These are phyloP conservation scores for Lasioglossum villosulum DNA, from an alignment of 2,888 invertebrate genomes.

Conservation along the genomic window DNA sequence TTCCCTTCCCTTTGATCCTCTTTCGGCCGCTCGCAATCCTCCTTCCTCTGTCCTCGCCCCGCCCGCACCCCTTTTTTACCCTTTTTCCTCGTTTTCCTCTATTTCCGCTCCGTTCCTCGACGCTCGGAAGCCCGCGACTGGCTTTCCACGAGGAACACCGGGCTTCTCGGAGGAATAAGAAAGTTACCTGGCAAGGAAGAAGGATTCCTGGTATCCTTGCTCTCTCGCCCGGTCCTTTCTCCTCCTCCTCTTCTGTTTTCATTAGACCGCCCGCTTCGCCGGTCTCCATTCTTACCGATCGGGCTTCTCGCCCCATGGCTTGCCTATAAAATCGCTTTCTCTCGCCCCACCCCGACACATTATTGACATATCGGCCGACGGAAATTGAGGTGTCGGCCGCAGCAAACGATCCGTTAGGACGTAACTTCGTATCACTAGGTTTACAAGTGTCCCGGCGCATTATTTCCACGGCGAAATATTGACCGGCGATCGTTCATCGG, in stretches of 20 bases:
- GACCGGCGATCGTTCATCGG: constrained; percentile 50
- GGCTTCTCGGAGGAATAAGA: constrained; percentile 50
- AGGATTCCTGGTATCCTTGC: constrained; percentile 21
- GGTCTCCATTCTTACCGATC: constrained; percentile 46
- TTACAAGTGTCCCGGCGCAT: constrained; percentile 36
- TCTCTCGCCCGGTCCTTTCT: not conserved
- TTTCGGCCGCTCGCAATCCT: constrained; percentile 36
- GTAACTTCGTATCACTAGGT: constrained; percentile 55
- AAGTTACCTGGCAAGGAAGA: constrained; percentile 37
- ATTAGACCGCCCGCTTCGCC: constrained; percentile 52
- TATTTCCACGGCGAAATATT: constrained; percentile 59
- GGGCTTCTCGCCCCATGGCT: constrained; percentile 30
- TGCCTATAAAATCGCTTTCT: constrained; percentile 65
- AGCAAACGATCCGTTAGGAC: constrained; percentile 61
- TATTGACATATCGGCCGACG: constrained; percentile 70
- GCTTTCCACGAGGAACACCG: constrained; percentile 12
- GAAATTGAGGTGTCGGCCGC: constrained; percentile 66
- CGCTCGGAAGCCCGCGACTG: constrained; percentile 14
- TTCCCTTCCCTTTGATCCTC: constrained; percentile 22
- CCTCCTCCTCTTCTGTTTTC: constrained; percentile 42
- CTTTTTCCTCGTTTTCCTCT: constrained; percentile 18
- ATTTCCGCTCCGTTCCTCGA: constrained; percentile 19
- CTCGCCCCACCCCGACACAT: constrained; percentile 53
- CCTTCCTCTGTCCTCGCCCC: not conserved
- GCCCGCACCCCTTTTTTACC: not conserved